Conservation (phyloP, 2,113 vertebrate species). For the Phaetusa simplex region DNA sequence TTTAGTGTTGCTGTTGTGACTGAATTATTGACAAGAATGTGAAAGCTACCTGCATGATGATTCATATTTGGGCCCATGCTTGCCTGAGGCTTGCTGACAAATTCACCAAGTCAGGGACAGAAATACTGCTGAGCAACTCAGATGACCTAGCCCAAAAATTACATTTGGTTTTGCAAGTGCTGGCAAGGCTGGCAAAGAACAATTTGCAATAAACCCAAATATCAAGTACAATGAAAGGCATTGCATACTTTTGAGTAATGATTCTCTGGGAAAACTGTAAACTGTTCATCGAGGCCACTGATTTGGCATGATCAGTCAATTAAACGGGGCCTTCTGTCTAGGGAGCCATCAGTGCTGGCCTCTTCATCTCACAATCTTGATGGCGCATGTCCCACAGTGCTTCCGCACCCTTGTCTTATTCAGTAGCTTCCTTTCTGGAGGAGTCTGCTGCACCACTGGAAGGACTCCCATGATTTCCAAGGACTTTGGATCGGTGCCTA, state of each 20-base stretch:
- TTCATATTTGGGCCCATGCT: not conserved
- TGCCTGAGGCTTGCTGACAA: not conserved
- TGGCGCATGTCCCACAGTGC: not conserved
- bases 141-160: not conserved
- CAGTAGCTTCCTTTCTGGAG: not conserved
- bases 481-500: not conserved
- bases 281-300: not conserved
- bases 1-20: not conserved
- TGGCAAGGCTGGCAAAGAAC: not conserved
- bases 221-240: not conserved
- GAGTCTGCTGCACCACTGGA: not conserved
- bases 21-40: not conserved
- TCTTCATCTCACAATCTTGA: not conserved
- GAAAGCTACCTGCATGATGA: not conserved
- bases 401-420: not conserved
- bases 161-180: not conserved
- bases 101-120: not conserved
- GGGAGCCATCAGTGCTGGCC: not conserved
- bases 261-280: not conserved
- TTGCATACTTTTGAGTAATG: not conserved
- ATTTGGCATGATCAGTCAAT: not conserved
- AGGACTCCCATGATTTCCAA: not conserved
- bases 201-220: not conserved
- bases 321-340: not conserved
- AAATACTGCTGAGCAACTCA: not conserved